Conservation (phyloP, 2,113 vertebrate species). For the Tyrannus savana region DNA sequence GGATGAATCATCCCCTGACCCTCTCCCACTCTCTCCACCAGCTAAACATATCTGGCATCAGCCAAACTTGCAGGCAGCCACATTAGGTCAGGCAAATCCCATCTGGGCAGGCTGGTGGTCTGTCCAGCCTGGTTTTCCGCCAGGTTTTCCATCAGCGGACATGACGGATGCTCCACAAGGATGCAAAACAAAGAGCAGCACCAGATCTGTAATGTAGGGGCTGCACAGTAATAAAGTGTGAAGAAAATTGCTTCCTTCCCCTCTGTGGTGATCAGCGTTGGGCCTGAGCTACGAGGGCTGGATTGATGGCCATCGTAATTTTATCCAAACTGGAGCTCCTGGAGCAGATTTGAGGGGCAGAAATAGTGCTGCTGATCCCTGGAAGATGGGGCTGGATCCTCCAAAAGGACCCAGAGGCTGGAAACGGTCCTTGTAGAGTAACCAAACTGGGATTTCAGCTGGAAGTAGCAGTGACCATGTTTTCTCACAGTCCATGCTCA, state of each 20-base stretch:
- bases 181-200: neutral
- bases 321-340: neutral
- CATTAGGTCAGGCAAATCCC: neutral
- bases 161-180: neutral
- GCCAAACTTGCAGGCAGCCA: neutral
- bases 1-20: neutral
- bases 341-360: neutral
- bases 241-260: constrained; percentile 55
- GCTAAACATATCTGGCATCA: neutral
- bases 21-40: neutral
- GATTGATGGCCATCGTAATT: neutral
- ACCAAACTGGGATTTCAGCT: neutral
- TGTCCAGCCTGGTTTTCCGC: neutral
- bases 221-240: constrained; percentile 19
- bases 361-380: neutral
- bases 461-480: neutral
- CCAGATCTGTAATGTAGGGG: neutral
- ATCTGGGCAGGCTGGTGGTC: neutral
- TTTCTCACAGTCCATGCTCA: neutral
- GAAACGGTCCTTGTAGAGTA: neutral
- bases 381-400: neutral
- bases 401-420: neutral
- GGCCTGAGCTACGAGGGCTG: neutral
- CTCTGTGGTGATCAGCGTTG: neutral
- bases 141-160: neutral